Evolutionary conservation across 2,888 invertebrate species (phyloP).

Genomic region (Heliconius erato): DNA sequence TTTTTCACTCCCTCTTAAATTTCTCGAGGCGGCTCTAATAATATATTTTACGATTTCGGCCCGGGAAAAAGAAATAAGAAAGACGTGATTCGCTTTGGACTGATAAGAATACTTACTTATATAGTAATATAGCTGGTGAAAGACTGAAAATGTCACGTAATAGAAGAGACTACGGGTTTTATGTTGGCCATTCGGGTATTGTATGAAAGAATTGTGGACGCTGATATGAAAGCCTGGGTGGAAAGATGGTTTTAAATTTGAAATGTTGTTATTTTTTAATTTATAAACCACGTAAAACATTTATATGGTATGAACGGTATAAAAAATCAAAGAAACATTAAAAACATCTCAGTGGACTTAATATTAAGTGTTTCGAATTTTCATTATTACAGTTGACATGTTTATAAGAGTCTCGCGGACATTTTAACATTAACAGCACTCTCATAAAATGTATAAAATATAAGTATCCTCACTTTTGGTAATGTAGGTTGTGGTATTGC

Average conservation of each 20-base stretch:
- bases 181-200: conserved; percentile 83
- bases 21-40: conserved; percentile 64
- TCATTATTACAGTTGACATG: conserved; percentile 27
- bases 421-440: conserved; percentile 32
- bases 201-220: conserved; percentile 84
- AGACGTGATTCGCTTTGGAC: conserved; percentile 66
- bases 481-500: conserved; percentile 28
- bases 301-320: neutral
- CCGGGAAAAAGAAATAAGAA: conserved; percentile 67
- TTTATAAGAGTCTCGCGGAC: conserved; percentile 34
- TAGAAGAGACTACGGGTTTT: conserved; percentile 78
- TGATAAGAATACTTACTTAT: conserved; percentile 76
- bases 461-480: conserved; percentile 41
- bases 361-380: conserved; percentile 31
- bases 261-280: conserved; percentile 11
- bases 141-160: conserved; percentile 81
- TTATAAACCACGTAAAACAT: conserved; percentile 4
- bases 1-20: conserved; percentile 67
- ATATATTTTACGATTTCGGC: conserved; percentile 77
- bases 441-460: conserved; percentile 38
- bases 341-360: conserved; percentile 35
- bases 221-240: conserved; percentile 54
- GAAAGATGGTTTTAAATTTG: conserved; percentile 54
- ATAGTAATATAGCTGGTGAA: conserved; percentile 78
- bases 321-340: neutral